These are phyloP conservation scores for Gallinago solitaria DNA, from an alignment of 2,797 vertebrate genomes.

Conservation along the genomic window DNA sequence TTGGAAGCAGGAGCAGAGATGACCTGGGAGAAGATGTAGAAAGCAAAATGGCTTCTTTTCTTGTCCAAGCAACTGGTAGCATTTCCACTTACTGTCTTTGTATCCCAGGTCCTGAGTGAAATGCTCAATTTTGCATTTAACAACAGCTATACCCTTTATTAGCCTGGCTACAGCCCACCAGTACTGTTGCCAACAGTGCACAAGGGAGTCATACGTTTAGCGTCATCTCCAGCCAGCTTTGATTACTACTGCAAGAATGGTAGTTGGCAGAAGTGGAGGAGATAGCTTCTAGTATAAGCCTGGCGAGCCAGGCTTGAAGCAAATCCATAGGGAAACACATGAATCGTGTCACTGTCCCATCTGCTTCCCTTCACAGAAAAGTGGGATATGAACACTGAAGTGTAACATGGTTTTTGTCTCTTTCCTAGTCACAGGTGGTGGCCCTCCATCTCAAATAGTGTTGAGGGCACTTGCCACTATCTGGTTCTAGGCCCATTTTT, in stretches of 20 bases:
- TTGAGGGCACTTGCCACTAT: not conserved
- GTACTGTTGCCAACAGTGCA: not conserved
- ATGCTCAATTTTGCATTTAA: not conserved
- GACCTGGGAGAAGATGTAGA: not conserved
- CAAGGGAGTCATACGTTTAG: not conserved
- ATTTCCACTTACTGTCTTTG: not conserved
- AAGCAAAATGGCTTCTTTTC: not conserved
- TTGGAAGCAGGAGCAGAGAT: not conserved
- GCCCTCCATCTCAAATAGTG: rapidly evolving
- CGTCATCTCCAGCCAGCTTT: not conserved
- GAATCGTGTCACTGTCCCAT: not conserved
- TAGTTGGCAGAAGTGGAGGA: not conserved
- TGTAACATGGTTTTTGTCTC: not conserved
- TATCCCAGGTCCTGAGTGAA: not conserved
- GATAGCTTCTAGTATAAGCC: not conserved
- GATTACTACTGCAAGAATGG: not conserved
- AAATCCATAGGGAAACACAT: not conserved
- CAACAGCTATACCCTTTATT: not conserved
- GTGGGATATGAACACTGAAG: not conserved
- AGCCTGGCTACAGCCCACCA: not conserved
- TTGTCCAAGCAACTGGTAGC: not conserved
- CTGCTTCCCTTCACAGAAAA: not conserved
- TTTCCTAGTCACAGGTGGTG: no score
- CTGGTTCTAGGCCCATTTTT: not conserved
- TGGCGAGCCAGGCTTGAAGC: not conserved